These are phyloP conservation scores for Vanessa cardui DNA, from an alignment of 2,888 invertebrate genomes.

Conservation along the genomic window DNA sequence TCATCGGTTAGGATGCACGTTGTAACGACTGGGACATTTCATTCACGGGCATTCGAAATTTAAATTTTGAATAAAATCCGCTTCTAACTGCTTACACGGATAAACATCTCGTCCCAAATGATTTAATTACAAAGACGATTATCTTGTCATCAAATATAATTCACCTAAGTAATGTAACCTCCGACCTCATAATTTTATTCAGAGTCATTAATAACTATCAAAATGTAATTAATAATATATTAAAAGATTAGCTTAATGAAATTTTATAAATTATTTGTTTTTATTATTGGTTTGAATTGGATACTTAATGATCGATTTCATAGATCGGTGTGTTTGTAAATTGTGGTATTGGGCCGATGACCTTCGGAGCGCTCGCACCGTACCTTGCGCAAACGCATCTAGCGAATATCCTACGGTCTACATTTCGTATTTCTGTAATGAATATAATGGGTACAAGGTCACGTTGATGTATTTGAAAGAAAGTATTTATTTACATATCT, in stretches of 20 bases:
- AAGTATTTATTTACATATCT: background rate
- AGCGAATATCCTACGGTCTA: constrained; percentile 10
- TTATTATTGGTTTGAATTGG: background rate
- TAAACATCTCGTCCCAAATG: too few species aligned
- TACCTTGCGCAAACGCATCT: constrained; percentile 23
- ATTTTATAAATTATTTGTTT: background rate
- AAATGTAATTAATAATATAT: too few species aligned
- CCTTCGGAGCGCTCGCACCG: constrained; percentile 15
- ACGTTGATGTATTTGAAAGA: background rate
- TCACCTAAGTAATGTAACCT: too few species aligned
- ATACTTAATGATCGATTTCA: background rate
- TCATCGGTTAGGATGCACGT: too few species aligned
- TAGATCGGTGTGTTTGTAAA: constrained; percentile 5
- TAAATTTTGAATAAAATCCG: too few species aligned
- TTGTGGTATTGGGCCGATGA: background rate
- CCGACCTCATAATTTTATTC: too few species aligned
- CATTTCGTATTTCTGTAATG: constrained; percentile 4
- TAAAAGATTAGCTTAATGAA: background rate
- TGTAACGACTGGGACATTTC: too few species aligned
- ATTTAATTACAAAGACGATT: too few species aligned
- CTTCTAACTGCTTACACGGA: too few species aligned
- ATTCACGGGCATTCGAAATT: too few species aligned
- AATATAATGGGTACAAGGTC: constrained; percentile 8
- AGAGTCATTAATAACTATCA: too few species aligned
- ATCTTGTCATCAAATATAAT: too few species aligned